Percentiles rank a stretch among this genome's conserved stretches.
Evolutionary conservation across 2,113 vertebrate genomes (phyloP).

Genomic region (Clarias gariepinus): DNA sequence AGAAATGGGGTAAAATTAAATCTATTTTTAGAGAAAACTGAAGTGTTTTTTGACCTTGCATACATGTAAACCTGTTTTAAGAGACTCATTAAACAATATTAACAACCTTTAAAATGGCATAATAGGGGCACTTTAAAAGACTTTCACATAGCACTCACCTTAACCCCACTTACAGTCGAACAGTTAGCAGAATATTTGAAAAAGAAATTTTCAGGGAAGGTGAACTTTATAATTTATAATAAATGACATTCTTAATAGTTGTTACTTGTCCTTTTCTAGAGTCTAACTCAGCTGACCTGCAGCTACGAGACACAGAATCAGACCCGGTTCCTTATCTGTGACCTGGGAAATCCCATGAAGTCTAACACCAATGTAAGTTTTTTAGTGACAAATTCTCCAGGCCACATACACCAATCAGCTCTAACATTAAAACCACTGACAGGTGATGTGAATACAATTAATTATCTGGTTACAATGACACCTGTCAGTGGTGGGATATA

Average conservation of each 20-base stretch:
- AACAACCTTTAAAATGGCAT: too few relatives aligned
- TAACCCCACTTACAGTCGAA: neutral
- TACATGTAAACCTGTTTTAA: too few relatives aligned
- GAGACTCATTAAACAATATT: too few relatives aligned
- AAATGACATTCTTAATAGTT: neutral
- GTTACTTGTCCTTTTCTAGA: conserved; percentile 65
- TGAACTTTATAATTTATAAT: neutral
- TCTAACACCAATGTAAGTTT: conserved; percentile 80
- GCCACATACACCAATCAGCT: neutral
- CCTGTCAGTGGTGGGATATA: neutral
- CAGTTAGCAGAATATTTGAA: neutral
- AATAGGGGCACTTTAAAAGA: too few relatives aligned
- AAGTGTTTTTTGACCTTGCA: too few relatives aligned
- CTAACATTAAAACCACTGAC: neutral
- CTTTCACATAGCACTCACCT: neutral
- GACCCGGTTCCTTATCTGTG: conserved; percentile 84
- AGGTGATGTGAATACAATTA: neutral
- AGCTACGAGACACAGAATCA: conserved; percentile 82
- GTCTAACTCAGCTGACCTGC: conserved; percentile 82
- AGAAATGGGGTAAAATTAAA: too few relatives aligned
- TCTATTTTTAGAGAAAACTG: too few relatives aligned
- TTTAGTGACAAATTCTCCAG: neutral
- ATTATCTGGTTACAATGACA: neutral
- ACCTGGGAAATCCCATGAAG: conserved; percentile 92
- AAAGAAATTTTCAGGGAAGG: neutral